Evolutionary conservation across 2,797 vertebrate genomes (phyloP).

Genomic region (Natrix natrix): DNA sequence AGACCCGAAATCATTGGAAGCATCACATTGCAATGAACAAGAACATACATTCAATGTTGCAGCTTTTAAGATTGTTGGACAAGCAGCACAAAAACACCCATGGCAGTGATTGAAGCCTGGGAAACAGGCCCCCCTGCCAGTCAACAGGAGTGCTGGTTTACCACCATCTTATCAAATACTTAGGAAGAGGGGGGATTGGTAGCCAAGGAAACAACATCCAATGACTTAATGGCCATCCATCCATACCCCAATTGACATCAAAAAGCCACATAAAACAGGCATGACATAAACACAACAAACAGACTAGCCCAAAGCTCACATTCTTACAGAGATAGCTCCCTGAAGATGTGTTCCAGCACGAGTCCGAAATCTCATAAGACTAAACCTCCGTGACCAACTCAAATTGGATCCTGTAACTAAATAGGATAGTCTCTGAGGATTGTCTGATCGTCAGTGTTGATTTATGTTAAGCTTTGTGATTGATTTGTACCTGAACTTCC

Average conservation of each 20-base stretch:
- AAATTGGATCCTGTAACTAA: background rate
- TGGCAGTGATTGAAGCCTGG: background rate
- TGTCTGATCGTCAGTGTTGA: background rate
- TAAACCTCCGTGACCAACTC: no score
- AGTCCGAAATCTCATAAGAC: no score
- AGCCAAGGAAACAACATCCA: background rate
- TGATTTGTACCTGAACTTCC: background rate
- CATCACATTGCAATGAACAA: background rate
- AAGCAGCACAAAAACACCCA: background rate
- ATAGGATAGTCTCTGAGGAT: background rate
- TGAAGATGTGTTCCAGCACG: no score
- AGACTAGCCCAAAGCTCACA: no score
- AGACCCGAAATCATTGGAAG: background rate
- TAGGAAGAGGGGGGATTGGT: background rate
- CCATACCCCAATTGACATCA: no score
- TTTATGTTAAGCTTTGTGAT: background rate
- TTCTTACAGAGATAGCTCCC: no score
- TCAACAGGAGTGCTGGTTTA: background rate
- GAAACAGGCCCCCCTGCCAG: background rate
- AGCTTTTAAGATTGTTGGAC: no score
- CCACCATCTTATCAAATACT: no score
- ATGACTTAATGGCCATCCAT: background rate
- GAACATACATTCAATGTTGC: background rate
- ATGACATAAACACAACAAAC: no score
- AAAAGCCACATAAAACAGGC: no score